Evolutionary conservation across 2,113 vertebrate genomes (phyloP).

Genomic region (Egretta garzetta): DNA sequence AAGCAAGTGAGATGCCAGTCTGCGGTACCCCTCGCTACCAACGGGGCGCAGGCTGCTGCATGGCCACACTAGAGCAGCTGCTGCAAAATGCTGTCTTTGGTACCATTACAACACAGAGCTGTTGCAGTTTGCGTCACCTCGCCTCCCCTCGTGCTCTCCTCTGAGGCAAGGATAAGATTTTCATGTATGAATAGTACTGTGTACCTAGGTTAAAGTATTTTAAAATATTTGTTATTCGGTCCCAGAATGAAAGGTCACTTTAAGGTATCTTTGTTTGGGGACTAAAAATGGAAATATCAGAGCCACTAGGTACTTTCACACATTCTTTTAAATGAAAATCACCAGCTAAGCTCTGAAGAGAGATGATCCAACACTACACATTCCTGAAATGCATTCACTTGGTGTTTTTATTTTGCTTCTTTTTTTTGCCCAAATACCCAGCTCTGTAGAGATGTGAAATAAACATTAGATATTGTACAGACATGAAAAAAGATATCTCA

Average conservation of each 20-base stretch:
- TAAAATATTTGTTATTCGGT: neutral
- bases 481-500: neutral
- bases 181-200: neutral
- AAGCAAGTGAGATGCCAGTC: neutral
- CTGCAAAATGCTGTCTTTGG: neutral
- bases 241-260: neutral
- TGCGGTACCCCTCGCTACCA: neutral
- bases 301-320: neutral
- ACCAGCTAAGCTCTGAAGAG: neutral
- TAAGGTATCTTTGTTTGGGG: neutral
- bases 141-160: fast-evolving
- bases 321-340: neutral
- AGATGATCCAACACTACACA: neutral
- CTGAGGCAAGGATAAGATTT: neutral
- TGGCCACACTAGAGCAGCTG: neutral
- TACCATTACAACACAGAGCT: neutral
- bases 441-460: neutral
- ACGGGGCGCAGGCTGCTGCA: neutral
- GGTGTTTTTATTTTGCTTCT: neutral
- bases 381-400: neutral
- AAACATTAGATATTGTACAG: conserved; percentile 26
- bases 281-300: neutral
- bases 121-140: neutral
- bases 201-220: neutral
- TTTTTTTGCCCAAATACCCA: neutral